Base-by-base conservation (phyloP, 2,113 vertebrate genomes). In the Leptocoma aspasia region DNA sequence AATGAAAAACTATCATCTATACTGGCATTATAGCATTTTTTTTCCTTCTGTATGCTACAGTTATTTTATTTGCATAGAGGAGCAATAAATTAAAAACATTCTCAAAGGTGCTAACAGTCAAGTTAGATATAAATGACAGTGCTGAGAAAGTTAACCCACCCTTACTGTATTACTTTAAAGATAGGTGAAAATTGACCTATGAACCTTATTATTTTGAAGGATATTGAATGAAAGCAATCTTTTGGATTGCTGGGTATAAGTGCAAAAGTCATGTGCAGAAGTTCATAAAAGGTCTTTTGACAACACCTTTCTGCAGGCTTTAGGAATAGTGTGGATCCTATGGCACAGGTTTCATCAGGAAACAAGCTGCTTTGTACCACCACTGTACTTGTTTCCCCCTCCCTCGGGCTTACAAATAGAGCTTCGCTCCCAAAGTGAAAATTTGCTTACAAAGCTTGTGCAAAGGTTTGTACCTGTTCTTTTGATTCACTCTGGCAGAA, bases 1-100 rank as follows among this genome's bases (percentile, higher is more conserved):
- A 65, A 60, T 8, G 12, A 23, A 42, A 53, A 7, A 0, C 16
- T 41, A 42, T 17, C 0, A 2, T 23, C 33, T 37, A 19, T 6
- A 53, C 10, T 0, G 0, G 10, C 15, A 77, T 15, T 44, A 57
- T 2, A 13, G 15, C 10, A 49, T 17, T 13, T 56, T 61, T 50
- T 59, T 56, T 64, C 13, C 26, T 91, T 27, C 6, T 30, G 13
- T 11, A 44, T 1, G 6, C 13, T 88, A 21, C 31, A 28, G 17
- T 42, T 57, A 72, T 17, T 85, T 75, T 66, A 70, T 45, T 82
- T 69, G 41, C 19, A 78, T 22, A 50, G 59, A 70, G 15, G 6
- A 81, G 5, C 12, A 41, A 77, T 7, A 77, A 77, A 57, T 39
- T 61, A 59, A 52, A 11, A 75, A 42, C 20, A 53, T 24, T 56